These are phyloP conservation scores for Vanessa tameamea DNA, from an alignment of 1,140 invertebrate species.

Conservation along the genomic window DNA sequence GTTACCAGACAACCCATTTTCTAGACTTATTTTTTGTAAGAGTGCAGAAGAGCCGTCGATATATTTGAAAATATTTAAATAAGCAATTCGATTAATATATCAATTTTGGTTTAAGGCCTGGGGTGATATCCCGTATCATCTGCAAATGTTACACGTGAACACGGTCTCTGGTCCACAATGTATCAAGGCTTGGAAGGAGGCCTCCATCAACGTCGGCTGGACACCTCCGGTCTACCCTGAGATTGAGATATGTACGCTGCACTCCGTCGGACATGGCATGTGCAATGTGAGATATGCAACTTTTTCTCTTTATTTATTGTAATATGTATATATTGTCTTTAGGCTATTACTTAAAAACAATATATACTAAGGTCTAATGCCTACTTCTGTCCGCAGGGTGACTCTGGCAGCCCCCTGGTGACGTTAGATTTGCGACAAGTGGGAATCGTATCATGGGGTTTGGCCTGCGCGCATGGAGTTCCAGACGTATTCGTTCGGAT, in stretches of 20 bases:
- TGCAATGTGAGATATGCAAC: slow-evolving; percentile 52
- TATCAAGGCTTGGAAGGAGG: not conserved
- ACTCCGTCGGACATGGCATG: slow-evolving; percentile 45
- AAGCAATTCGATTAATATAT: not conserved
- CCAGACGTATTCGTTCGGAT: not conserved
- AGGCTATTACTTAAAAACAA: too few species aligned
- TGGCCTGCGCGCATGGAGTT: not conserved
- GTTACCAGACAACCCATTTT: too few species aligned
- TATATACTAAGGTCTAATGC: not conserved
- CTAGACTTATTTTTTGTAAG: too few species aligned
- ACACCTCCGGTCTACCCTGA: slow-evolving; percentile 46
- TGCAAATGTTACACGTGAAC: slow-evolving; percentile 42
- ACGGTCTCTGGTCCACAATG: slow-evolving; percentile 34
- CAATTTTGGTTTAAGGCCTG: not conserved
- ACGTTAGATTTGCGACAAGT: not conserved
- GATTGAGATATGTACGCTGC: slow-evolving; percentile 56
- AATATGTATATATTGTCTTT: too few species aligned
- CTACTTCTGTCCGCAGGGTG: not conserved
- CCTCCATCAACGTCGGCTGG: slow-evolving; percentile 33
- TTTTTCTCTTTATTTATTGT: not conserved
- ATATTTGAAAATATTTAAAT: too few species aligned
- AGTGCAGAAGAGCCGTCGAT: too few species aligned
- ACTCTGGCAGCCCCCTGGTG: not conserved
- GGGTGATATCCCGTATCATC: slow-evolving; percentile 29
- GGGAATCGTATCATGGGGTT: slow-evolving; percentile 3